These are phyloP conservation scores for Chromoteleia sp. DNA, from an alignment of 2,888 invertebrate genomes.

Conservation along the genomic window DNA sequence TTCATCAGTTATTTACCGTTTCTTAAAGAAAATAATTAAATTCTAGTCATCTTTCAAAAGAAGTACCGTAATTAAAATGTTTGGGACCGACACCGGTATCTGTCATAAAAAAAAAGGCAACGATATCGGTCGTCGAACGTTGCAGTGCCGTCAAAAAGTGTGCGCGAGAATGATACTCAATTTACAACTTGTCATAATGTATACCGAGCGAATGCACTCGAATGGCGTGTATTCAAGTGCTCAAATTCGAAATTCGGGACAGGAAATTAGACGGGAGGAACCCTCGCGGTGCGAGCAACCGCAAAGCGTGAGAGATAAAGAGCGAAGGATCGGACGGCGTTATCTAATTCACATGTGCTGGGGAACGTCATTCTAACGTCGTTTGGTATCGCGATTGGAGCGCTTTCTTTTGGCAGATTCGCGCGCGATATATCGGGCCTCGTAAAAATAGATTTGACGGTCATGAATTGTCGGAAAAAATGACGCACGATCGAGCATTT, in stretches of 20 bases:
- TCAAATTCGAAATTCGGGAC: conserved; percentile 84
- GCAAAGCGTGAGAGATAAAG: conserved; percentile 84
- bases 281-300: conserved; percentile 82
- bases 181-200: conserved; percentile 72
- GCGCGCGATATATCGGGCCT: conserved; percentile 23
- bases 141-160: conserved; percentile 45
- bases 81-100: no score
- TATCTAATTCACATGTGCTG: conserved; percentile 68
- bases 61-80: no score
- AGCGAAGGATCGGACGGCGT: conserved; percentile 66
- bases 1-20: no score
- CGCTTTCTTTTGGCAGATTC: conserved; percentile 45
- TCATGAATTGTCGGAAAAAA: conserved; percentile 20
- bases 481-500: not conserved
- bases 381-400: conserved; percentile 31
- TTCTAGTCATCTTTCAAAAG: no score
- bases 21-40: no score
- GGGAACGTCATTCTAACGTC: conserved; percentile 61
- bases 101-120: conserved; percentile 12
- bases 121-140: conserved; percentile 39
- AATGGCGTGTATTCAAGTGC: conserved; percentile 82
- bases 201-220: conserved; percentile 68
- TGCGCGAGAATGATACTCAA: conserved; percentile 61
- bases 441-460: conserved; percentile 22
- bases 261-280: conserved; percentile 84